A percentile compares a stretch with the other conserved stretches of the same genome.
Conservation (phyloP, 2,113 vertebrate genomes). For the Plectropomus leopardus region DNA sequence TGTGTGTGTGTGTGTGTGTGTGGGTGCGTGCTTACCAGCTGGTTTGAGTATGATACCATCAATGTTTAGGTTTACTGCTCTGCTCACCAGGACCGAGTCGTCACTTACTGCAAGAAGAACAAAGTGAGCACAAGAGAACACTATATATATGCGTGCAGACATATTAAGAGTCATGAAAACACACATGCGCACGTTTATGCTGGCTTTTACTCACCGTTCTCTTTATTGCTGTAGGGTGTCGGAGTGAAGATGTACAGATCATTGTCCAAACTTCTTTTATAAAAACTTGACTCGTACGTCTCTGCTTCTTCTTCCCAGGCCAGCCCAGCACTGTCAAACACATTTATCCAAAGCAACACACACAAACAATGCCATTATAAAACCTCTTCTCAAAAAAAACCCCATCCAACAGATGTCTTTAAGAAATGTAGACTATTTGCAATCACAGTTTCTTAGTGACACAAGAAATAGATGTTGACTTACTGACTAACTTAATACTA, state of each 20-base stretch:
- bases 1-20: background rate
- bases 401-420: background rate
- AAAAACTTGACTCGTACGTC: conserved; percentile 96
- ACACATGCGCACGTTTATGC: background rate
- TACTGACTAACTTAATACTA: too few relatives aligned
- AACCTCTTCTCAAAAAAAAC: background rate
- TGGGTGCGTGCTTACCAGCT: conserved; percentile 86
- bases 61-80: conserved; percentile 90
- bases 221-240: conserved; percentile 75
- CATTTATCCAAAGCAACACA: conserved; percentile 26
- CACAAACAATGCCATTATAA: background rate
- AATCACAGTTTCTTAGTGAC: background rate
- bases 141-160: background rate
- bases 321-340: conserved; percentile 84
- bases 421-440: background rate
- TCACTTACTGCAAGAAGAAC: conserved; percentile 79
- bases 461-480: too few relatives aligned
- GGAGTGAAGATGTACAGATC: conserved; percentile 95
- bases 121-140: conserved; percentile 19
- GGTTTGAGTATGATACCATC: conserved; percentile 90
- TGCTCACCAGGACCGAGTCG: conserved; percentile 94
- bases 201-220: conserved; percentile 87
- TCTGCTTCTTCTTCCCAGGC: conserved; percentile 93
- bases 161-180: background rate
- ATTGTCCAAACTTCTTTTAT: conserved; percentile 96